Evolutionary conservation across 2,113 vertebrate genomes (phyloP), one percentile per base, ranked within the genome.

Genomic region (Aldabrachelys gigantea): DNA sequence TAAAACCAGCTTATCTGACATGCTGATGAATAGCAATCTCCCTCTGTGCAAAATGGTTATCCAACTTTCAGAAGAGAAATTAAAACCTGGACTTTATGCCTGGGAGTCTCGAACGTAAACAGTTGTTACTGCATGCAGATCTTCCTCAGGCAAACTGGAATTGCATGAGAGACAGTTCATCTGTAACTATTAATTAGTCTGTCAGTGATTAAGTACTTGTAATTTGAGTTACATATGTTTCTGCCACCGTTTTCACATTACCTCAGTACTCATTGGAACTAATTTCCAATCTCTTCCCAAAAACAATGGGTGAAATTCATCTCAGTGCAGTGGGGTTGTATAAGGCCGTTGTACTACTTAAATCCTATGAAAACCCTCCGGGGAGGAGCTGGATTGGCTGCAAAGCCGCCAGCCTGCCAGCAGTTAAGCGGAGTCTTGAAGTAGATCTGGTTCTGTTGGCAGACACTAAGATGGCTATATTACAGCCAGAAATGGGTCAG

Each of bases 1-100:
- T 79, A 84, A 87, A 87, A 96, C 85, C 54, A 91, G 41, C 47
- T 85, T 94, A 84, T 94, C 54, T 90, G 88, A 92, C 80, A 69
- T 53, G 72, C 54, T 87, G 50, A 85, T 83, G 89, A 89, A 93
- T 76, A 38, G 82, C 79, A 35, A 35, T 49, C 25, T 87, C 50
- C 8, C 24, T 85, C 88, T 75, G 47, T 92, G 57, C 78, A 69
- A 54, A 93, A 93, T 14, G 9, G 50, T 76, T 84, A 13, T 54
- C 47, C 86, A 84, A 85, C 50, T 90, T 95, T 65, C 29, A 86
- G 95, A 91, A 95, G 44, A 1, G 47, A 91, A 94, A 86, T 56
- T 35, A 69, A 89, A 84, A 10, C 31, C 53, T 92, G 79, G 38
- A 65, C 85, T 95, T 91, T 69, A 59, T 0, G 1, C 5, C 35